phyloP scores from a whole-genome alignment of 2,888 invertebrate genomes.

The Caenorhabditis drosophilae region DNA sequence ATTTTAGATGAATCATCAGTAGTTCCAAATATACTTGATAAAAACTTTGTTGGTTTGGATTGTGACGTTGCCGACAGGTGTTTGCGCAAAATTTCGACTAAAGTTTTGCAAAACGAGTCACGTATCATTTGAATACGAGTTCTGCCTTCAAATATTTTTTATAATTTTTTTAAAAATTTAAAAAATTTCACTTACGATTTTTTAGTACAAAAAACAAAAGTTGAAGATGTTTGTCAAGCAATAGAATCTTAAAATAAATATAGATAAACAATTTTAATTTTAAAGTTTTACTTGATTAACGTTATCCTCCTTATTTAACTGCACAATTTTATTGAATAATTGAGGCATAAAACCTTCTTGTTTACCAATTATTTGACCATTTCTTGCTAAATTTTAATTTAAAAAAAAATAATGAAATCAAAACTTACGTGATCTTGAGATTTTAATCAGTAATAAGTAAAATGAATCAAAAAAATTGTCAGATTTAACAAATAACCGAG shows the following conservation, averaged over 20 bases:
- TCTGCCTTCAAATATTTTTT: conserved; percentile 23
- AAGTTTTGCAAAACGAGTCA: conserved; percentile 24
- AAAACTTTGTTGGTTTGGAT: conserved; percentile 13
- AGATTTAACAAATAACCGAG: conserved; percentile 16
- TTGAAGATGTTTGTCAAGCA: conserved; percentile 56
- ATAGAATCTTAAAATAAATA: too few relatives aligned
- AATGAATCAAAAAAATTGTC: conserved; percentile 17
- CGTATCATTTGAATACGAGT: conserved; percentile 37
- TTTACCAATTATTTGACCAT: conserved; percentile 53
- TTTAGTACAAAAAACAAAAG: conserved; percentile 58
- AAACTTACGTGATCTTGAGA: conserved; percentile 29
- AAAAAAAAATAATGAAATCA: not conserved
- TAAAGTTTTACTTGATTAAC: too few relatives aligned
- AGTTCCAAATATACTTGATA: conserved; percentile 29
- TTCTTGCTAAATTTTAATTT: conserved; percentile 44
- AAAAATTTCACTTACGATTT: conserved; percentile 52
- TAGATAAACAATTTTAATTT: too few relatives aligned
- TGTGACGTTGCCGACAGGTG: conserved; percentile 23
- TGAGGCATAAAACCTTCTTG: conserved; percentile 37
- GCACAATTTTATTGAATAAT: conserved; percentile 18
- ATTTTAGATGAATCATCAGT: conserved; percentile 17
- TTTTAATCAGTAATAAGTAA: conserved; percentile 23
- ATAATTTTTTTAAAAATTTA: not conserved
- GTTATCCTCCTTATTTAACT: conserved; percentile 12
- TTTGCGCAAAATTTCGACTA: conserved; percentile 18